Base-by-base conservation (phyloP, 2,797 vertebrate species). In the Enteromius viviparus region DNA sequence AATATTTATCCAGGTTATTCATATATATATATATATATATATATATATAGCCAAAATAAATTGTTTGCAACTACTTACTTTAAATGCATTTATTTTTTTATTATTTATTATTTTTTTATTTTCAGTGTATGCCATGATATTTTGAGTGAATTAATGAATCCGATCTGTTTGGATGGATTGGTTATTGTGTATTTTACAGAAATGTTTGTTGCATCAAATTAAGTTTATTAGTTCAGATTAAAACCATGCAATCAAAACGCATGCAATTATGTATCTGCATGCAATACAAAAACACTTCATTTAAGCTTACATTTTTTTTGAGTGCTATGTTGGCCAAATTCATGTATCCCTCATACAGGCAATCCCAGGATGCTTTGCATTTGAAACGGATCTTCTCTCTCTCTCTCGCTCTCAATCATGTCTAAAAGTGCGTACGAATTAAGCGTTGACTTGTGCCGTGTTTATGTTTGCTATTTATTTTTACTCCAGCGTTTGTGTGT, bases 381-480 rank as follows among this genome's bases (percentile, higher is more conserved):
- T 26, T 68, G 64, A 42, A 62, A 62, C 75, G 0, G 75, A 62
- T 29, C 34, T 37, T 0, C 26, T 65, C 77, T 68, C 60, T 29
- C 40, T 69, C 40, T 65, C 77, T 68, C 60, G 19, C 40, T 69
- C 40, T 62, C 40, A 47, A 29, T 72, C 19, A 23, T 47, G 53
- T 79, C 32, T 71, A 60, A 71, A 70, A 65, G 53, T 3, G 26
- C 69, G 17, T 29, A 15, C 4, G 23, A 76, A 68, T 76, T 37
- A 15, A 66, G 60, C 60, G n/a, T 55, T 19, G 65, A 49, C 69
- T 68, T 45, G 37, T 34, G 58, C 29, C 5, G 83, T 79, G 83
- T 72, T 69, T 87, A 23, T 14, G 80, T 82, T 87, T 85, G 87
- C 86, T 85, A 85, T 84, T 84, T 87, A 84, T 85, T 86, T 51